A percentile compares a stretch with the other conserved stretches of the same genome.
Evolutionary conservation across 2,888 invertebrate genomes (phyloP).

Genomic region (Gymnoscelis rufifasciata): DNA sequence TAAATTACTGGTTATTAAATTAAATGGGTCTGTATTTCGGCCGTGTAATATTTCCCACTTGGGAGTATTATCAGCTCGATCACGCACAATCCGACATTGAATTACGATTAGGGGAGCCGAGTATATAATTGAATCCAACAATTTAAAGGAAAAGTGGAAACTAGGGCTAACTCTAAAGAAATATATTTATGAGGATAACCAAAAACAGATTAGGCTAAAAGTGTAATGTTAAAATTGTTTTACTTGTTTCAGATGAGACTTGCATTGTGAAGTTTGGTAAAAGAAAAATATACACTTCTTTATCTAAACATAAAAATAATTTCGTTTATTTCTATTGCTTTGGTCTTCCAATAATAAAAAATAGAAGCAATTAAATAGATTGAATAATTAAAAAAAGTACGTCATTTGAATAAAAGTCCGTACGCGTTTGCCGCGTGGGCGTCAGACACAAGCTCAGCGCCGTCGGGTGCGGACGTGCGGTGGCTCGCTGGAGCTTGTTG

Average conservation of each 20-base stretch:
- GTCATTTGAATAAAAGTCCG: slow-evolving; percentile 33
- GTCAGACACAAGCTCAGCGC: slow-evolving; percentile 59
- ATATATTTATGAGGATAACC: neutral
- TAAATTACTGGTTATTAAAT: neutral
- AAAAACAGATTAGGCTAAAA: too few relatives aligned
- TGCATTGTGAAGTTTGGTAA: too few relatives aligned
- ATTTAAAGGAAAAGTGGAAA: slow-evolving; percentile 4
- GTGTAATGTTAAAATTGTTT: too few relatives aligned
- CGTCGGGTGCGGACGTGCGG: slow-evolving; percentile 42
- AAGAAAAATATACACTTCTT: too few relatives aligned
- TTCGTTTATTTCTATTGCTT: too few relatives aligned
- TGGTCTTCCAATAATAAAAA: too few relatives aligned
- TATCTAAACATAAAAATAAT: too few relatives aligned
- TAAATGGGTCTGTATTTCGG: neutral
- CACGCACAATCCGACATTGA: slow-evolving; percentile 49
- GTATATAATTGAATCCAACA: slow-evolving; percentile 33
- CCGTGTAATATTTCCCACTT: slow-evolving; percentile 17
- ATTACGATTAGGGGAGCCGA: slow-evolving; percentile 40
- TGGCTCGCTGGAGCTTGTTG: slow-evolving; percentile 63
- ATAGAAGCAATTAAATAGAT: slow-evolving; percentile 13
- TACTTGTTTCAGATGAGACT: slow-evolving; percentile 53
- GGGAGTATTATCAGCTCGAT: slow-evolving; percentile 43
- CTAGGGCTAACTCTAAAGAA: neutral
- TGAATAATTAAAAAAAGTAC: slow-evolving; percentile 13
- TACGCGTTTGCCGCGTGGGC: slow-evolving; percentile 29